Conservation (phyloP, 2,113 vertebrate species). For the Myotis yumanensis region DNA sequence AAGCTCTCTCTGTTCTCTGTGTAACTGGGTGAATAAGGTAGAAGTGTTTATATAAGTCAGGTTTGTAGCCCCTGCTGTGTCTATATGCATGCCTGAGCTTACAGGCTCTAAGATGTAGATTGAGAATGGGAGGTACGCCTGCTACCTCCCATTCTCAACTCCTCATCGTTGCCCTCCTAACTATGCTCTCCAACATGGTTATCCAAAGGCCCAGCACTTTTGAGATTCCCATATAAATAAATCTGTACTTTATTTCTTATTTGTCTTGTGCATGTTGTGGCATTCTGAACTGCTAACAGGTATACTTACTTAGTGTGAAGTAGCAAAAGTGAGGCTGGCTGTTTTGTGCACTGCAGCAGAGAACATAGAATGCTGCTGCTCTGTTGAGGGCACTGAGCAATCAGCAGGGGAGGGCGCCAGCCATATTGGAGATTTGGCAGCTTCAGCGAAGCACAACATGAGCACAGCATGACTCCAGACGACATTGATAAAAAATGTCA, state of each 20-base stretch:
- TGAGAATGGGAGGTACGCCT: background rate
- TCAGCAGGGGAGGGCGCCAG: background rate
- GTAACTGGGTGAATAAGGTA: background rate
- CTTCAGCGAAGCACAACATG: background rate
- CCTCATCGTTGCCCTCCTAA: background rate
- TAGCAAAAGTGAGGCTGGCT: background rate
- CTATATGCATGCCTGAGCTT: background rate
- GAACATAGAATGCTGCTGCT: background rate
- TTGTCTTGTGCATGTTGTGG: background rate
- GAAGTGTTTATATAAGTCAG: too few relatives aligned
- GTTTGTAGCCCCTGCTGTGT: too few relatives aligned
- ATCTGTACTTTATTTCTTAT: background rate
- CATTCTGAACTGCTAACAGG: background rate
- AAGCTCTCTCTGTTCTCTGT: background rate
- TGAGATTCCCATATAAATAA: background rate
- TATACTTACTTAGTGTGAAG: background rate
- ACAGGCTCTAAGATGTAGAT: background rate
- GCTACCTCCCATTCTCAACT: background rate
- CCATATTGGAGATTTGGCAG: background rate
- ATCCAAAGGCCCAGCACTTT: background rate
- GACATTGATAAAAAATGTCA: background rate
- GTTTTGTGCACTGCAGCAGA: background rate
- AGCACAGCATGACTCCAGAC: slow-evolving; percentile 15
- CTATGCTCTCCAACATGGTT: background rate
- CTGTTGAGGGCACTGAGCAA: background rate